Percentiles rank a stretch among this genome's conserved stretches.
phyloP scores from a whole-genome alignment of 2,888 invertebrate genomes.

The Zele albiditarsus region DNA sequence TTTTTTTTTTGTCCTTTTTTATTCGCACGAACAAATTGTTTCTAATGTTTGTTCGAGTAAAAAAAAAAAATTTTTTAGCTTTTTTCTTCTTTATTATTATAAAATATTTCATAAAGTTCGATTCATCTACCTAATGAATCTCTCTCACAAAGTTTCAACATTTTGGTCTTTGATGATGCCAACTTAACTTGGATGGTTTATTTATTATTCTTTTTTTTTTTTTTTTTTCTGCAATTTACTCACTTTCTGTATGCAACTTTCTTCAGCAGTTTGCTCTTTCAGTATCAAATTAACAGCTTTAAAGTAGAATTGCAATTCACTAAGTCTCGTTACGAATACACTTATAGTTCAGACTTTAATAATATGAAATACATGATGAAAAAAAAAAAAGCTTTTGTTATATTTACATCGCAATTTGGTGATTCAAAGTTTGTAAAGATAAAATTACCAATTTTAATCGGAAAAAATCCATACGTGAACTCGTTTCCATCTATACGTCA shows the following conservation, averaged over 20 bases:
- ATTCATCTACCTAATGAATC: slow-evolving; percentile 17
- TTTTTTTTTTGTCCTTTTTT: background rate
- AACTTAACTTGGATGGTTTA: slow-evolving; percentile 8
- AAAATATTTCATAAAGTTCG: background rate
- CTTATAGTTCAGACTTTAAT: no score
- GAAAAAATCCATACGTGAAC: no score
- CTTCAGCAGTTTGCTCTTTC: background rate
- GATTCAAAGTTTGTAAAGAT: no score
- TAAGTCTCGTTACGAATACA: no score
- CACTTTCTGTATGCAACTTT: background rate
- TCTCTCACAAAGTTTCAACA: background rate
- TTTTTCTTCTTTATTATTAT: background rate
- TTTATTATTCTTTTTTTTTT: background rate
- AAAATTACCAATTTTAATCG: no score
- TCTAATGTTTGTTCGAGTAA: background rate
- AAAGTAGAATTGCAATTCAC: no score
- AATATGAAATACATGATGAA: no score
- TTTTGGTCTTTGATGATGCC: background rate
- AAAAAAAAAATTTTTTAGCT: background rate
- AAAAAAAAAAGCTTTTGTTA: no score
- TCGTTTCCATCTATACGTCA: no score
- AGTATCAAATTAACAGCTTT: no score
- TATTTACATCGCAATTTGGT: no score
- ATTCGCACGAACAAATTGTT: background rate
- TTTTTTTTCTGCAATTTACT: background rate